Percentiles rank a stretch among this genome's conserved stretches.
These are phyloP conservation scores for Heliothis virescens DNA, from an alignment of 1,140 invertebrate species.

Conservation along the genomic window DNA sequence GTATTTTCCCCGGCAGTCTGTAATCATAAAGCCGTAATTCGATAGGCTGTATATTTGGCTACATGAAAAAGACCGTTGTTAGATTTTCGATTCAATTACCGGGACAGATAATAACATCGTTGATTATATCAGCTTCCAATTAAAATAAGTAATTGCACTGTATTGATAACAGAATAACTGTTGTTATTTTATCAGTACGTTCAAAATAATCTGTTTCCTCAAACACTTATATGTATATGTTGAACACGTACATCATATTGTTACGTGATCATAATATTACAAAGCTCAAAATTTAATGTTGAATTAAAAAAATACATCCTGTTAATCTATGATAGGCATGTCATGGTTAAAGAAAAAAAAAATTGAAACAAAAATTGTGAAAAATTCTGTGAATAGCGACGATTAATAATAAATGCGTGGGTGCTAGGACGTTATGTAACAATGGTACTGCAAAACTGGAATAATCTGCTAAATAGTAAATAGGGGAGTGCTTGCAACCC, in stretches of 20 bases:
- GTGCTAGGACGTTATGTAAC: constrained; percentile 7
- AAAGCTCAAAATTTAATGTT: background rate
- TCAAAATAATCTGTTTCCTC: background rate
- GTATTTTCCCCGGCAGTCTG: background rate
- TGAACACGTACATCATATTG: background rate
- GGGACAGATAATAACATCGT: constrained; percentile 14
- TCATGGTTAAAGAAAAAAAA: background rate
- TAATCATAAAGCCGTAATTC: constrained; percentile 1
- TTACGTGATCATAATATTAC: background rate
- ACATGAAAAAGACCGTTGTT: constrained; percentile 9
- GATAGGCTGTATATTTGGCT: background rate
- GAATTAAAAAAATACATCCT: background rate
- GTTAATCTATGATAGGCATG: background rate
- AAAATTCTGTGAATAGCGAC: background rate
- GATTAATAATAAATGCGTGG: background rate
- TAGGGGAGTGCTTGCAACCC: constrained; percentile 26
- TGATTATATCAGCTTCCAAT: constrained; percentile 12
- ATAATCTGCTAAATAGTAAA: constrained; percentile 39
- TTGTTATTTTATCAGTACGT: constrained; percentile 20
- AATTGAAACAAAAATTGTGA: background rate
- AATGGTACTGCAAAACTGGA: background rate
- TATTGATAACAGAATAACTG: constrained; percentile 27
- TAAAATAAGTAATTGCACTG: constrained; percentile 19
- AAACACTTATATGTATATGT: background rate
- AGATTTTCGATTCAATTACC: constrained; percentile 13